Evolutionary conservation across 1,140 invertebrate species (phyloP), one percentile per base, ranked within the genome.

Genomic region (Polypedilum pembai): DNA sequence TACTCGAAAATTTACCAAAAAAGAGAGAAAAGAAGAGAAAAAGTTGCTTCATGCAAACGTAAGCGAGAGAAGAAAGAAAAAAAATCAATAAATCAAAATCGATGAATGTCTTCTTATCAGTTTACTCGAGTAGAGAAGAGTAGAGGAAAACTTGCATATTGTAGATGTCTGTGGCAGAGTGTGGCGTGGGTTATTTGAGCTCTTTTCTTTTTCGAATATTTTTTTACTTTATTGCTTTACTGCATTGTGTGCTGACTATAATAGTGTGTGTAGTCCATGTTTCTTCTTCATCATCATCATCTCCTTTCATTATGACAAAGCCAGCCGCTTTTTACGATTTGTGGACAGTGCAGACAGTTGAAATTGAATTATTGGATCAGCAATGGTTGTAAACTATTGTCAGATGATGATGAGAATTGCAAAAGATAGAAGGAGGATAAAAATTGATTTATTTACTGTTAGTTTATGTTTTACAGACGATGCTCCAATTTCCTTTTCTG

Each of bases 61-160:
- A 45, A 45, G 5, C 24, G 24, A 33, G 24, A 45, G 41, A 8
- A 45, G 41, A 45, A 8, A 12, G 41, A 45, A 45, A 45, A 45
- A 45, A 45, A 45, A 45, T 45, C 41, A 45, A 45, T 45, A 45
- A 45, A 45, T 45, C 41, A 45, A 45, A 45, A 45, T 45, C 41
- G 41, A 45, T 45, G 41, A 45, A 45, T 45, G 41, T 45, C 41
- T 45, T 45, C 41, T 45, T 45, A 45, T 45, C 41, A 45, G 8
- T 45, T 12, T 12, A 45, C 8, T 45, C 41, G 24, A 3, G 24
- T 1, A 33, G 24, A 3, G 24, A 33, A 33, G 5, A 33, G 24
- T 3, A 33, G 24, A 33, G 24, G 24, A 33, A 33, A 33, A 33
- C 24, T 33, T 33, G 8, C 41, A 12, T 15, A 45, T 15, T 45